These are phyloP conservation scores for Xerus inauris DNA, from an alignment of 2,113 vertebrate species.

Conservation along the genomic window DNA sequence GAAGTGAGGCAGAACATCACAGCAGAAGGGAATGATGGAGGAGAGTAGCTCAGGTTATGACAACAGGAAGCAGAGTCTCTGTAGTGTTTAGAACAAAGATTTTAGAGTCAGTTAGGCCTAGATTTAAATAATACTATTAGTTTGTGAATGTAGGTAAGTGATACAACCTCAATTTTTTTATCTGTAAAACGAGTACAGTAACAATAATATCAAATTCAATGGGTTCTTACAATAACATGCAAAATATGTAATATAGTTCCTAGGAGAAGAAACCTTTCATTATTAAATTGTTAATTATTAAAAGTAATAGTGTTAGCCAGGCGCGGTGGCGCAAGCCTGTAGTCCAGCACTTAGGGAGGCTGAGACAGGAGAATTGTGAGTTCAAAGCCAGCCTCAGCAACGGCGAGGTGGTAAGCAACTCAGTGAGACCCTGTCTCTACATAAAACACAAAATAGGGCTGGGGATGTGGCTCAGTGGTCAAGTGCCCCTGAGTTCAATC, in stretches of 20 bases:
- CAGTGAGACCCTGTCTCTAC: too few relatives aligned
- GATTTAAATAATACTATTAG: neutral
- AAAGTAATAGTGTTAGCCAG: neutral
- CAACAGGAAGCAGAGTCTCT: neutral
- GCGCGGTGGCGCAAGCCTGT: too few relatives aligned
- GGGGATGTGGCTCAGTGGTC: too few relatives aligned
- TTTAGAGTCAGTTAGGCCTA: neutral
- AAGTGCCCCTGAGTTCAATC: too few relatives aligned
- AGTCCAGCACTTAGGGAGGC: too few relatives aligned
- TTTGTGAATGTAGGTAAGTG: neutral
- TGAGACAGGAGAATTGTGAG: too few relatives aligned
- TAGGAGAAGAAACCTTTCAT: neutral
- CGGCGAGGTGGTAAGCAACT: too few relatives aligned
- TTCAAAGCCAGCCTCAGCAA: too few relatives aligned
- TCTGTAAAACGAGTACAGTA: neutral
- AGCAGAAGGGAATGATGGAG: too few relatives aligned
- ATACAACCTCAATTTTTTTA: neutral
- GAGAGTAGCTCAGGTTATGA: too few relatives aligned
- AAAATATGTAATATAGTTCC: neutral
- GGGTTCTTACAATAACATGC: rapidly evolving
- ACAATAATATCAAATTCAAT: neutral
- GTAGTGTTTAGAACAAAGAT: neutral
- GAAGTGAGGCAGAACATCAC: too few relatives aligned
- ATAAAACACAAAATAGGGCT: too few relatives aligned
- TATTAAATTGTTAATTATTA: neutral